A percentile compares a stretch with the other conserved stretches of the same genome.
Evolutionary conservation across 2,888 invertebrate species (phyloP).

Genomic region (Macaria notata): DNA sequence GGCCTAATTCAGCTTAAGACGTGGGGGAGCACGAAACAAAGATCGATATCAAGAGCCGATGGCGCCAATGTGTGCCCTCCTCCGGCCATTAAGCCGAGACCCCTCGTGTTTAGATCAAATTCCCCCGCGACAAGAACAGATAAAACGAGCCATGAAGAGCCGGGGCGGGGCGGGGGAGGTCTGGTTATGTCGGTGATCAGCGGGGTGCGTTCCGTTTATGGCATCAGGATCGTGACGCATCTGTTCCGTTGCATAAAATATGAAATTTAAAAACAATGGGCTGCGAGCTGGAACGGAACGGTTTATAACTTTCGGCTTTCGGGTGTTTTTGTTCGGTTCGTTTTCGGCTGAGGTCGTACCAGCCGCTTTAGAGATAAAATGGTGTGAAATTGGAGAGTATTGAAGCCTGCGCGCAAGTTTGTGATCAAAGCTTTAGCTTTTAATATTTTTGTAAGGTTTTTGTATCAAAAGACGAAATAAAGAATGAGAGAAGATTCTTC

Average conservation of each 20-base stretch:
- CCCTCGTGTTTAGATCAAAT: conserved; percentile 57
- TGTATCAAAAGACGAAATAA: too few species aligned
- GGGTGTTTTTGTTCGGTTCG: conserved; percentile 17
- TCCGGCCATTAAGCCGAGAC: conserved; percentile 54
- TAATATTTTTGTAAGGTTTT: too few species aligned
- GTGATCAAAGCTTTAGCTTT: too few species aligned
- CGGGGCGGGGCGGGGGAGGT: conserved; percentile 47
- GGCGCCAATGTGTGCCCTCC: conserved; percentile 71
- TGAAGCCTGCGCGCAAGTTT: neutral
- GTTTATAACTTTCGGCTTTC: conserved; percentile 32
- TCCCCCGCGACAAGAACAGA: conserved; percentile 44
- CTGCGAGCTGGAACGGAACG: conserved; percentile 36
- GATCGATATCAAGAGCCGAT: conserved; percentile 77
- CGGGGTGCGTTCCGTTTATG: conserved; percentile 70
- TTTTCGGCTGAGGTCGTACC: conserved; percentile 8
- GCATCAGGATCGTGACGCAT: conserved; percentile 72
- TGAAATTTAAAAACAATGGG: conserved; percentile 63
- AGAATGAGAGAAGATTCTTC: too few species aligned
- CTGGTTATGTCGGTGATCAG: conserved; percentile 51
- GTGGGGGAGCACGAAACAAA: conserved; percentile 65
- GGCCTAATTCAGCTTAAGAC: conserved; percentile 73
- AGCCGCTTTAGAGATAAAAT: conserved; percentile 3
- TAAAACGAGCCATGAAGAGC: conserved; percentile 39
- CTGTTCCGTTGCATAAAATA: conserved; percentile 73
- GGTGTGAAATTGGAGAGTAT: conserved; percentile 13